Percentiles rank a stretch among this genome's conserved stretches.
Conservation (phyloP, 2,888 invertebrate genomes). For the Furcula furcula region DNA sequence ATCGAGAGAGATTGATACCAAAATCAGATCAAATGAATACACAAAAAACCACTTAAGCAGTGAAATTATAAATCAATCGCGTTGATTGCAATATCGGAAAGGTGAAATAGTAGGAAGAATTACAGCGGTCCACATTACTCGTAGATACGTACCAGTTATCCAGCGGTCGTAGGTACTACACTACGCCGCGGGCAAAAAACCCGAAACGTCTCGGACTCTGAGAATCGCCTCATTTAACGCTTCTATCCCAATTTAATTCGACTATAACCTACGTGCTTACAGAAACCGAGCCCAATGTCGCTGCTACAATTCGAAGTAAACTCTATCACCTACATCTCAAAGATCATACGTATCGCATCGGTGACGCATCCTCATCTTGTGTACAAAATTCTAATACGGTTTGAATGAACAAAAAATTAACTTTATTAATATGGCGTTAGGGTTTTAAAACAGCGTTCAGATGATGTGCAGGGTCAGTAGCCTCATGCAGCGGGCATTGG, state of each 20-base stretch:
- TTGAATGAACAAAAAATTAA: background rate
- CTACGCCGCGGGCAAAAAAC: conserved; percentile 11
- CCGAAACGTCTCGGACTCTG: conserved; percentile 38
- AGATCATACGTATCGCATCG: background rate
- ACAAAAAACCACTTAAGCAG: no score
- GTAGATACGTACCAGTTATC: no score
- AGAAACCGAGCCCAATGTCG: conserved; percentile 11
- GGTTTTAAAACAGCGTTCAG: background rate
- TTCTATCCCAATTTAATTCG: conserved; percentile 51
- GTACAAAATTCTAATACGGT: background rate
- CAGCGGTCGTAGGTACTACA: background rate
- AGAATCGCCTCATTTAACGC: conserved; percentile 55
- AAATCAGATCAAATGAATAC: no score
- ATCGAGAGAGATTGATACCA: no score
- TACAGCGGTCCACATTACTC: background rate
- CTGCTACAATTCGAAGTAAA: conserved; percentile 4
- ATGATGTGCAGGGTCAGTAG: conserved; percentile 25
- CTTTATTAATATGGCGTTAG: background rate
- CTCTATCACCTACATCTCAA: conserved; percentile 2
- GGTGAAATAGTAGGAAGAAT: background rate
- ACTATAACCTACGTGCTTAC: conserved; percentile 50
- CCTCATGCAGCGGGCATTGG: conserved; percentile 26
- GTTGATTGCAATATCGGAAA: background rate
- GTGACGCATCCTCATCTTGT: background rate
- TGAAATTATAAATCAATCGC: no score